phyloP scores from a whole-genome alignment of 2,888 invertebrate species.

The Plagodis dolabraria region DNA sequence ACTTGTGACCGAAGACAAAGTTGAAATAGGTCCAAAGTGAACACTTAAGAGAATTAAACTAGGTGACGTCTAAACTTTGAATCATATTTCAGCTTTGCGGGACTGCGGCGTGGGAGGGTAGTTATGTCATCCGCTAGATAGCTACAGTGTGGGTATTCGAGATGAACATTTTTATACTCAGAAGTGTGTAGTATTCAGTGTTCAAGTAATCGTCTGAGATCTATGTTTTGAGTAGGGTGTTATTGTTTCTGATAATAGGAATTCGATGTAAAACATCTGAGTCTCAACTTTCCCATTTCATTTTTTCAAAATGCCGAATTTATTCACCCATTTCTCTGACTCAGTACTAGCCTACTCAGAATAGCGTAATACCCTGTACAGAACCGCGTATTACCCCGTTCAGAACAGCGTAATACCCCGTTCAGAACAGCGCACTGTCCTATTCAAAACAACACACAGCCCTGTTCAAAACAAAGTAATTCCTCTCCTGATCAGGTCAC shows the following conservation, averaged over 20 bases:
- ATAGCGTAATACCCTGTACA: conserved; percentile 1
- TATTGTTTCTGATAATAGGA: too few relatives aligned
- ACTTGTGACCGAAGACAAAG: conserved; percentile 47
- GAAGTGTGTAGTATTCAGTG: too few relatives aligned
- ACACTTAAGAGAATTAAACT: conserved; percentile 37
- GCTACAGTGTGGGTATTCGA: conserved; percentile 5
- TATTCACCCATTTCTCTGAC: too few relatives aligned
- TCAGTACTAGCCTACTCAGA: conserved; percentile 1
- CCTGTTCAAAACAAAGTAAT: neutral
- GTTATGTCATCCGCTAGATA: conserved; percentile 16
- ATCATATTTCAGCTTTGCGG: conserved; percentile 38
- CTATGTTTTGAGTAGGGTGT: too few relatives aligned
- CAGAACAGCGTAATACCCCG: neutral
- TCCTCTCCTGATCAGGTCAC: neutral
- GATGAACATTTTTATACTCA: too few relatives aligned
- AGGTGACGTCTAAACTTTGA: conserved; percentile 35
- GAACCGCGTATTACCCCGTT: conserved; percentile 8
- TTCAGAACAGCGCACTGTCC: neutral
- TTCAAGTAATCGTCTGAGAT: too few relatives aligned
- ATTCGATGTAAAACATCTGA: too few relatives aligned
- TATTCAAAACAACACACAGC: neutral
- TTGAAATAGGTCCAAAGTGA: conserved; percentile 29
- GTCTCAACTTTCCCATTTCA: too few relatives aligned
- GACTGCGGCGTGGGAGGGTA: conserved; percentile 40
- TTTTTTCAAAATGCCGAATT: too few relatives aligned